Evolutionary conservation across 2,888 invertebrate species (phyloP).

Genomic region (Aphodius sticticus): DNA sequence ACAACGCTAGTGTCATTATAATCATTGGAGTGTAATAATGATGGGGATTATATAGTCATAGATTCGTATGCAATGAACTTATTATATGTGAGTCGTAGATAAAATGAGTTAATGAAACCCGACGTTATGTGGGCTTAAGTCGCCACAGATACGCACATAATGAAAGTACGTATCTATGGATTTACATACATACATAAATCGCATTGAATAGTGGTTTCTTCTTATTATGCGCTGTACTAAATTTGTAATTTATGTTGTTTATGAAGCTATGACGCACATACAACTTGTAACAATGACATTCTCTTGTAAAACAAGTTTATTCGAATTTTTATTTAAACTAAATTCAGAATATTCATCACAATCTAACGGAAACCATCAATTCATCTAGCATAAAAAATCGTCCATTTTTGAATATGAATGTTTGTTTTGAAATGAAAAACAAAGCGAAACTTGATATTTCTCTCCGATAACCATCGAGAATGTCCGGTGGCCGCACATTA

Average conservation of each 20-base stretch:
- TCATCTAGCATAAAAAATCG: slow-evolving; percentile 4
- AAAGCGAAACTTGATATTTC: neutral
- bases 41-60: too few species aligned
- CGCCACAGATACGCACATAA: too few species aligned
- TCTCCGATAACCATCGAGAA: neutral
- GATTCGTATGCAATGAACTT: too few species aligned
- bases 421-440: slow-evolving; percentile 4
- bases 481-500: neutral
- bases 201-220: too few species aligned
- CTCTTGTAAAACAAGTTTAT: neutral
- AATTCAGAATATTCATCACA: neutral
- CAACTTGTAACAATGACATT: neutral
- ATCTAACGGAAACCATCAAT: neutral
- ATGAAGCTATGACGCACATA: neutral
- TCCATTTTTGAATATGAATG: neutral
- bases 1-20: too few species aligned
- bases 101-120: too few species aligned
- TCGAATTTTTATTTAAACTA: neutral
- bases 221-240: neutral
- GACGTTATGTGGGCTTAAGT: too few species aligned
- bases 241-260: neutral
- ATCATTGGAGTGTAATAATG: too few species aligned
- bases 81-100: too few species aligned
- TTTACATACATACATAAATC: too few species aligned
- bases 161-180: too few species aligned